Percentiles rank a stretch among this genome's conserved stretches.
phyloP scores from a whole-genome alignment of 23 tunicate species.

The Clavelina lepadiformis region DNA sequence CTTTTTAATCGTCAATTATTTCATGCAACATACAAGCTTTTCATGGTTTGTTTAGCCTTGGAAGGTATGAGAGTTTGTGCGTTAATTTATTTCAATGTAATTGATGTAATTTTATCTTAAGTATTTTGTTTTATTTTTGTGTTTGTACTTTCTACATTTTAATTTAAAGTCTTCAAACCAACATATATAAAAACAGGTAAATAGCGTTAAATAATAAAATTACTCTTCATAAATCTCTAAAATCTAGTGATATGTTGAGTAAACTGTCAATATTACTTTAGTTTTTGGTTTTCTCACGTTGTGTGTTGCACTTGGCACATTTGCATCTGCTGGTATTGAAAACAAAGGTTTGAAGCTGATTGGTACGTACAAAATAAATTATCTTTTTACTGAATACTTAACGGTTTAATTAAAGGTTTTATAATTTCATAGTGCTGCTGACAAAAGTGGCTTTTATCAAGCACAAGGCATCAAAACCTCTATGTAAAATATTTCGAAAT shows the following conservation, averaged over 20 bases:
- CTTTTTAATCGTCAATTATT: background rate
- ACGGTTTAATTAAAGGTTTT: background rate
- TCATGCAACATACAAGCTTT: conserved; percentile 79
- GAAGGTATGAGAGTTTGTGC: conserved; percentile 39
- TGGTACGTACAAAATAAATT: conserved; percentile 52
- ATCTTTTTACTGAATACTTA: background rate
- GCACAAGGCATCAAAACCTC: too few species aligned
- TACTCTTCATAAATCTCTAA: background rate
- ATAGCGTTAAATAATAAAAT: background rate
- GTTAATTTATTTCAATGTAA: too few species aligned
- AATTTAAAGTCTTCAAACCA: too few species aligned
- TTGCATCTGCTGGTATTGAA: conserved; percentile 76
- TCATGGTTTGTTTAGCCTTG: conserved; percentile 39
- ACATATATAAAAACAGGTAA: background rate
- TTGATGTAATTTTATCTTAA: too few species aligned
- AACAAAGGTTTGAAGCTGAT: conserved; percentile 23
- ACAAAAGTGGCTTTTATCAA: background rate
- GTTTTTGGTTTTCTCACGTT: conserved; percentile 58
- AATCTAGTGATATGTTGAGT: background rate
- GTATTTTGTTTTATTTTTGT: too few species aligned
- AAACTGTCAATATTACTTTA: background rate
- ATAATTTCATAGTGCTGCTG: background rate
- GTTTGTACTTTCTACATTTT: too few species aligned
- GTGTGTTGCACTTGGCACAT: conserved; percentile 47
- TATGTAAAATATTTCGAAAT: background rate